These are phyloP conservation scores for Luscinia megarhynchos DNA, from an alignment of 2,797 vertebrate genomes.

Conservation along the genomic window DNA sequence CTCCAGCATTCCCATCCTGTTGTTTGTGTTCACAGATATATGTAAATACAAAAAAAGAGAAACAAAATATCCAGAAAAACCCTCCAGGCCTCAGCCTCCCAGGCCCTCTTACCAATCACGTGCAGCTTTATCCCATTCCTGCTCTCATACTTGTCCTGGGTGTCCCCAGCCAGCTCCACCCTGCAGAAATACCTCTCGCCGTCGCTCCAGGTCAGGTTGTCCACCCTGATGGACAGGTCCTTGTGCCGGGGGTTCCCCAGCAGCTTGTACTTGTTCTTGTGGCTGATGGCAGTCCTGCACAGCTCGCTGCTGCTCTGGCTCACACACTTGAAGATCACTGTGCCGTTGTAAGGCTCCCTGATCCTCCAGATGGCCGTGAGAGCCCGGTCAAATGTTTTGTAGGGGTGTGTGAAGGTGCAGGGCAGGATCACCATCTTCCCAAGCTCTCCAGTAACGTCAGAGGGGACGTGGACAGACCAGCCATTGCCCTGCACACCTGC, in stretches of 20 bases:
- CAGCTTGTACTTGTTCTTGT: conserved; percentile 88
- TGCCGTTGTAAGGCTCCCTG: conserved; percentile 80
- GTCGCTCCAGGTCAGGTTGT: conserved; percentile 85
- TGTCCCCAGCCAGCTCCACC: conserved; percentile 85
- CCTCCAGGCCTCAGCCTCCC: no score
- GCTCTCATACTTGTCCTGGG: conserved; percentile 86
- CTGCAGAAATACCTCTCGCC: conserved; percentile 89
- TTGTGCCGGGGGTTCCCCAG: conserved; percentile 90
- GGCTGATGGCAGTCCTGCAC: conserved; percentile 82
- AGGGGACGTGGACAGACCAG: conserved; percentile 87
- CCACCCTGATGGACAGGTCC: conserved; percentile 90
- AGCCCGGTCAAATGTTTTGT: conserved; percentile 84
- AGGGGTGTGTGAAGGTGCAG: conserved; percentile 92
- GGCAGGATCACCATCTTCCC: conserved; percentile 87
- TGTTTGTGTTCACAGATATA: no score
- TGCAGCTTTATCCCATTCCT: conserved; percentile 87
- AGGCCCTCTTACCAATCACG: conserved; percentile 81
- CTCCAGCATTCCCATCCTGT: no score
- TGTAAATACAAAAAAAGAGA: no score
- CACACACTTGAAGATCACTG: conserved; percentile 84
- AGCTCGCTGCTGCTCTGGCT: conserved; percentile 75
- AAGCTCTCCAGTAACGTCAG: conserved; percentile 84
- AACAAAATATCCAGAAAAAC: no score
- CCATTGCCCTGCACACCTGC: conserved; percentile 76
- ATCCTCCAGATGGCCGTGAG: conserved; percentile 89